A percentile compares a stretch with the other conserved stretches of the same genome.
Conservation (phyloP, 1,140 invertebrate species). For the Drosophila burlai region DNA sequence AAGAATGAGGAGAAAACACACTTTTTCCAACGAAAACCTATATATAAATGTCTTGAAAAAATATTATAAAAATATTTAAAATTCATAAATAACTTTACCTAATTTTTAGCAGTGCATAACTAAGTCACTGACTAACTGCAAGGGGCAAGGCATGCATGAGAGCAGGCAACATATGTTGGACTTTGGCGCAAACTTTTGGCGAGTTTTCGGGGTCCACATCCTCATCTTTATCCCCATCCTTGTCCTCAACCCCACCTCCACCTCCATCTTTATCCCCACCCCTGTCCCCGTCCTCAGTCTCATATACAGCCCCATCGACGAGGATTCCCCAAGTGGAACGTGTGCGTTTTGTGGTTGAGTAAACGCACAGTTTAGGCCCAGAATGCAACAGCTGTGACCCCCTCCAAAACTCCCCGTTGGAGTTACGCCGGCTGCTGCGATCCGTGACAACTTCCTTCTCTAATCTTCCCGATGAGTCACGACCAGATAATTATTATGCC, state of each 20-base stretch:
- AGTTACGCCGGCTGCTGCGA: slow-evolving; percentile 23
- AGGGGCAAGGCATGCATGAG: slow-evolving; percentile 60
- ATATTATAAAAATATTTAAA: not conserved
- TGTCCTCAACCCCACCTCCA: too few relatives aligned
- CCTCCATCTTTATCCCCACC: not conserved
- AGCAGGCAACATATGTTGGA: slow-evolving; percentile 79
- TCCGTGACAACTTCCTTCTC: slow-evolving; percentile 31
- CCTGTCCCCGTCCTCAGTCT: not conserved
- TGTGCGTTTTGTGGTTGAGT: slow-evolving; percentile 74
- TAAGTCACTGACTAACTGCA: slow-evolving; percentile 53
- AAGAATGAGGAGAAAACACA: not conserved
- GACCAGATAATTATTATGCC: slow-evolving; percentile 22
- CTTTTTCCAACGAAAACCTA: not conserved
- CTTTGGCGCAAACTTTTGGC: slow-evolving; percentile 68
- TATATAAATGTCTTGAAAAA: not conserved
- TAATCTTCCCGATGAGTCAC: slow-evolving; percentile 22
- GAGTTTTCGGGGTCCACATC: slow-evolving; percentile 49
- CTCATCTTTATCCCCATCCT: slow-evolving; percentile 37
- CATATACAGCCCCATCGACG: not conserved
- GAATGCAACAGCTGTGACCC: slow-evolving; percentile 74
- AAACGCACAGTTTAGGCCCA: slow-evolving; percentile 75
- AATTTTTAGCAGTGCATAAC: slow-evolving; percentile 7
- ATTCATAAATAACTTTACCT: not conserved
- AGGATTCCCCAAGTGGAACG: slow-evolving; percentile 50
- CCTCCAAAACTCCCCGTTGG: slow-evolving; percentile 4